phyloP scores from a whole-genome alignment of 1,140 invertebrate genomes.

The Heliconius nattereri region DNA sequence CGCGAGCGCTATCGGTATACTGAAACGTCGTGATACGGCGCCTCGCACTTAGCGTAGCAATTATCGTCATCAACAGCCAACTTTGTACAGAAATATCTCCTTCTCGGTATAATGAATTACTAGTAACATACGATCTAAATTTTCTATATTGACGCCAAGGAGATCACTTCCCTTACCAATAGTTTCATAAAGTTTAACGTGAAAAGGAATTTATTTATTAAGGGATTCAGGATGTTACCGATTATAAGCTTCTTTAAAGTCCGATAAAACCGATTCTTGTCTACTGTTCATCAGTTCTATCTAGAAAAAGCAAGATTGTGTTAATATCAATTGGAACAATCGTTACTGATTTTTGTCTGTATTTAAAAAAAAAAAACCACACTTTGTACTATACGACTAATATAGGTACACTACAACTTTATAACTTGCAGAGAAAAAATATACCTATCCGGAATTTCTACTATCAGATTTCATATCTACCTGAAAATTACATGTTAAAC shows the following conservation, averaged over 20 bases:
- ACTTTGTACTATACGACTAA: too few species aligned
- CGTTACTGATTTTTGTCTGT: not conserved
- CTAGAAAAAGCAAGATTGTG: conserved; percentile 18
- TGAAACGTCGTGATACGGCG: conserved; percentile 51
- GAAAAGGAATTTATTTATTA: not conserved
- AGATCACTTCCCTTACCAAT: not conserved
- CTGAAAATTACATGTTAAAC: conserved; percentile 1
- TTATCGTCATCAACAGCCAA: conserved; percentile 54
- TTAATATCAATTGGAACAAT: conserved; percentile 22
- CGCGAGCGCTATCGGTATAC: conserved; percentile 64
- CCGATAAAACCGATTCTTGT: not conserved
- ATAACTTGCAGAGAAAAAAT: not conserved
- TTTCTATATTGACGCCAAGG: not conserved
- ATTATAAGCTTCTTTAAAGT: not conserved
- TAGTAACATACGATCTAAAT: conserved; percentile 28
- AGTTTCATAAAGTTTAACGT: not conserved
- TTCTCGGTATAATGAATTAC: conserved; percentile 59
- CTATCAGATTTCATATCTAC: conserved; percentile 6
- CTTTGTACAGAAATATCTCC: conserved; percentile 59
- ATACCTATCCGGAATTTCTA: not conserved
- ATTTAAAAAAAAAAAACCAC: too few species aligned
- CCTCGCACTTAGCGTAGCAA: conserved; percentile 37
- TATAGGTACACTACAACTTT: not conserved
- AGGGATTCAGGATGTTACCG: conserved; percentile 9
- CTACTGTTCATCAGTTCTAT: conserved; percentile 21